phyloP scores from a whole-genome alignment of 2,113 vertebrate species.

The Bubo blakistoni region DNA sequence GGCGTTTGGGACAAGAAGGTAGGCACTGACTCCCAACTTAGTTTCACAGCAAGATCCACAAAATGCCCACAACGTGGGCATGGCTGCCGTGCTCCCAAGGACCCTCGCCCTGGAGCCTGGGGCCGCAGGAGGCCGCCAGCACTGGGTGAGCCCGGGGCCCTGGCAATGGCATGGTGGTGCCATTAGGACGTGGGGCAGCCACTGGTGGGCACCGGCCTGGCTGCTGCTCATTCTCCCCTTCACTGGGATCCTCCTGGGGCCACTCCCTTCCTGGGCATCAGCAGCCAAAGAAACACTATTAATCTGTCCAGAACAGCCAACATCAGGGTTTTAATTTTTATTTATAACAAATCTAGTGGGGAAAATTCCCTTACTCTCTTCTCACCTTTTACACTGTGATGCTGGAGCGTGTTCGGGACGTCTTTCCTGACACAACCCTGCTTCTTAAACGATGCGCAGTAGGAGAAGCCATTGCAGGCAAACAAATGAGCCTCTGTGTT shows the following conservation, averaged over 20 bases:
- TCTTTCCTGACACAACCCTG: no score
- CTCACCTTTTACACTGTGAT: no score
- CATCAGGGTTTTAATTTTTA: background rate
- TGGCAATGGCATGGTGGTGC: background rate
- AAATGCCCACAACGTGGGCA: background rate
- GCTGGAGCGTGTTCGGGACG: background rate
- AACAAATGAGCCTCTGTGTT: background rate
- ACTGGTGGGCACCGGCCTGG: no score
- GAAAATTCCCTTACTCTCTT: no score
- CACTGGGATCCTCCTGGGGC: background rate
- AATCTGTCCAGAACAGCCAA: background rate
- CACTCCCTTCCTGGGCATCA: background rate
- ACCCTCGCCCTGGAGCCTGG: no score
- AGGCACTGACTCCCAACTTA: background rate
- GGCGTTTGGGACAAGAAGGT: background rate
- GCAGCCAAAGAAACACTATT: background rate
- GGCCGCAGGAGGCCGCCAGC: no score
- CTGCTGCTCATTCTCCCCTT: no score
- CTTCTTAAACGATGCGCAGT: accelerated
- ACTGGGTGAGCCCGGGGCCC: background rate
- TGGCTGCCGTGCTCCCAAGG: accelerated
- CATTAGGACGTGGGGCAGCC: background rate
- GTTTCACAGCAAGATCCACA: background rate
- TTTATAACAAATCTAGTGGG: background rate
- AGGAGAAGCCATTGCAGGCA: background rate